phyloP scores from a whole-genome alignment of 2,888 invertebrate genomes.

The Monochamus alternatus region DNA sequence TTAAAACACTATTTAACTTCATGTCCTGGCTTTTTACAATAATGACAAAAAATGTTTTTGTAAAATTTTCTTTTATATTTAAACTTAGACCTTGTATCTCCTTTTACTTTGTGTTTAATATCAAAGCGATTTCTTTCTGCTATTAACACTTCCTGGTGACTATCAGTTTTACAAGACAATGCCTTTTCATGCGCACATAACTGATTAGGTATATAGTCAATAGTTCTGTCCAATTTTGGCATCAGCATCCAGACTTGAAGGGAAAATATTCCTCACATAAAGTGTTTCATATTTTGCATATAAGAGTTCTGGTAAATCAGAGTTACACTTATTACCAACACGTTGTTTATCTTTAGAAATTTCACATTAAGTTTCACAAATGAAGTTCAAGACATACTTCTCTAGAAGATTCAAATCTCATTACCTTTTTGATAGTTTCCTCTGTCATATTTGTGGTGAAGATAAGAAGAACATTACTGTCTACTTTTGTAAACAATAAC shows the following conservation, averaged over 20 bases:
- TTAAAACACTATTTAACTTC: background rate
- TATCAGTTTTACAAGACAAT: conserved; percentile 6
- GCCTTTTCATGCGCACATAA: conserved; percentile 23
- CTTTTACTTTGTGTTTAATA: background rate
- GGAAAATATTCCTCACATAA: conserved; percentile 40
- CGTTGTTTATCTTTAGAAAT: conserved; percentile 14
- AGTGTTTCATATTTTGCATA: conserved; percentile 36
- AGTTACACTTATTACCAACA: conserved; percentile 5
- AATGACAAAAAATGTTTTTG: conserved; percentile 21
- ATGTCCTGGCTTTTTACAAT: conserved; percentile 25
- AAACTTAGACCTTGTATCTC: no score
- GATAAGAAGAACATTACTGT: conserved; percentile 11
- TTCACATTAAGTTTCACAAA: no score
- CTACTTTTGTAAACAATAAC: background rate
- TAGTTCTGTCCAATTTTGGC: conserved; percentile 14
- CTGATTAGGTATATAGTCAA: conserved; percentile 27
- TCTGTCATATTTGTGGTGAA: conserved; percentile 13
- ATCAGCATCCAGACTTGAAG: conserved; percentile 44
- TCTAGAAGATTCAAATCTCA: conserved; percentile 20
- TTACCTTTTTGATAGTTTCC: conserved; percentile 1
- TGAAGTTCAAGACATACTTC: conserved; percentile 34
- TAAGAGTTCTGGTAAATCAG: conserved; percentile 16
- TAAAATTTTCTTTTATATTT: no score
- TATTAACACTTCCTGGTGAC: conserved; percentile 5
- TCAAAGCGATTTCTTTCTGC: conserved; percentile 5